Percentiles rank a stretch among this genome's conserved stretches.
Conservation (phyloP, 1,140 invertebrate genomes). For the Nephila pilipes region DNA sequence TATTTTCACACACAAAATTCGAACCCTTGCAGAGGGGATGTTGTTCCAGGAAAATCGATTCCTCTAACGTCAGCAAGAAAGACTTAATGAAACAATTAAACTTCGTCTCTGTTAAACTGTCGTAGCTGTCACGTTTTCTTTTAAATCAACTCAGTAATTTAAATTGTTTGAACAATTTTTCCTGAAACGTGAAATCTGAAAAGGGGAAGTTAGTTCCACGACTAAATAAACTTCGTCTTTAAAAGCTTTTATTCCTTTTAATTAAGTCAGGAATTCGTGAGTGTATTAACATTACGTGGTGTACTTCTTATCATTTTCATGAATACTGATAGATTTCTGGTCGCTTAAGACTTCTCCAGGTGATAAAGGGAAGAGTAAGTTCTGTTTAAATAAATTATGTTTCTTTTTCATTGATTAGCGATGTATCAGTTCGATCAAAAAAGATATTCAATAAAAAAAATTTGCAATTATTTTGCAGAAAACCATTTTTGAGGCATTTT, state of each 20-base stretch:
- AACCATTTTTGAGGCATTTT: too few species aligned
- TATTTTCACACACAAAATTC: not conserved
- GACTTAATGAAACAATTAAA: slow-evolving; percentile 38
- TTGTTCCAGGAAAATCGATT: slow-evolving; percentile 22
- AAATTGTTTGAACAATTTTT: slow-evolving; percentile 36
- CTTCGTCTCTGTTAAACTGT: slow-evolving; percentile 29
- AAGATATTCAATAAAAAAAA: too few species aligned
- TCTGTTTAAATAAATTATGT: not conserved
- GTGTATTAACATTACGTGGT: not conserved
- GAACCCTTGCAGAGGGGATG: not conserved
- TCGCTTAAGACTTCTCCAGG: not conserved
- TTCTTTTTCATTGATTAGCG: not conserved
- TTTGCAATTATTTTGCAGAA: too few species aligned
- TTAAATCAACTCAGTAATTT: not conserved
- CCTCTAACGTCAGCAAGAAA: slow-evolving; percentile 14
- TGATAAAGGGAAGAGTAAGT: not conserved
- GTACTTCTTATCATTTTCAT: not conserved
- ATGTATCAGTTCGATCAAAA: too few species aligned
- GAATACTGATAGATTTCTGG: not conserved
- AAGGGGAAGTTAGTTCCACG: not conserved
- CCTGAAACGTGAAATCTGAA: slow-evolving; percentile 9
- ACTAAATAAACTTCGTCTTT: slow-evolving; percentile 18
- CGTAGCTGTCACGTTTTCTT: slow-evolving; percentile 27
- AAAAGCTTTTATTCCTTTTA: slow-evolving; percentile 29
- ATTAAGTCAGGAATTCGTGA: not conserved